phyloP scores from a whole-genome alignment of 2,113 vertebrate genomes.

The Chrysemys picta region DNA sequence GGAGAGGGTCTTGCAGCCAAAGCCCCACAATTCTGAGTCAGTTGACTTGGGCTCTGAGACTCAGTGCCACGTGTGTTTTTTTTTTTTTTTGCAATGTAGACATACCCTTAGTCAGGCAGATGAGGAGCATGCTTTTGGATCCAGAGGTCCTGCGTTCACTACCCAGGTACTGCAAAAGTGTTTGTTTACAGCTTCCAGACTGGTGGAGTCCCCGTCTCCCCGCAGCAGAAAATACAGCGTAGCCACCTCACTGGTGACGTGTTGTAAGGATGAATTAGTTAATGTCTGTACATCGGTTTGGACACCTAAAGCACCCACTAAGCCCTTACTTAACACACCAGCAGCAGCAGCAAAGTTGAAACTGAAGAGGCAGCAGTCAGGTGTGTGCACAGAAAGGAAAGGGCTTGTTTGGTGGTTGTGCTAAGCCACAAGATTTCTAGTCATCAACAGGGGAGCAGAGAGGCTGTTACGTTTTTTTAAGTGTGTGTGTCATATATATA shows the following conservation, averaged over 20 bases:
- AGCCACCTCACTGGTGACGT: not conserved
- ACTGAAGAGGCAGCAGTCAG: not conserved
- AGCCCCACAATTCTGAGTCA: not conserved
- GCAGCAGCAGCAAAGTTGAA: not conserved
- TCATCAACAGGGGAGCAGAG: not conserved
- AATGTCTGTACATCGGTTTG: not conserved
- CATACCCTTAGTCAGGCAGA: not conserved
- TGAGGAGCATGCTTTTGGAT: accelerated
- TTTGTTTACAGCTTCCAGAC: not conserved
- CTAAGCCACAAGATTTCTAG: not conserved
- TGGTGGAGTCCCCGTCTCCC: not conserved
- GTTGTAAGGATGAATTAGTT: accelerated
- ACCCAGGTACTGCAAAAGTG: not conserved
- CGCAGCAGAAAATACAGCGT: not conserved
- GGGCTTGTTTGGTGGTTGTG: not conserved
- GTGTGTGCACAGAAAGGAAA: not conserved
- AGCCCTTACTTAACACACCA: not conserved
- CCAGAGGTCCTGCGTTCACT: not conserved
- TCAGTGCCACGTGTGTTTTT: no score
- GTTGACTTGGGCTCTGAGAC: not conserved
- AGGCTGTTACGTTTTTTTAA: not conserved
- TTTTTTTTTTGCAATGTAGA: not conserved
- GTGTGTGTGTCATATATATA: no score
- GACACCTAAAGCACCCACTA: not conserved
- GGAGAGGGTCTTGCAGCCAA: not conserved